These are phyloP conservation scores for Meles meles DNA, from an alignment of 2,113 vertebrate genomes.

Conservation along the genomic window DNA sequence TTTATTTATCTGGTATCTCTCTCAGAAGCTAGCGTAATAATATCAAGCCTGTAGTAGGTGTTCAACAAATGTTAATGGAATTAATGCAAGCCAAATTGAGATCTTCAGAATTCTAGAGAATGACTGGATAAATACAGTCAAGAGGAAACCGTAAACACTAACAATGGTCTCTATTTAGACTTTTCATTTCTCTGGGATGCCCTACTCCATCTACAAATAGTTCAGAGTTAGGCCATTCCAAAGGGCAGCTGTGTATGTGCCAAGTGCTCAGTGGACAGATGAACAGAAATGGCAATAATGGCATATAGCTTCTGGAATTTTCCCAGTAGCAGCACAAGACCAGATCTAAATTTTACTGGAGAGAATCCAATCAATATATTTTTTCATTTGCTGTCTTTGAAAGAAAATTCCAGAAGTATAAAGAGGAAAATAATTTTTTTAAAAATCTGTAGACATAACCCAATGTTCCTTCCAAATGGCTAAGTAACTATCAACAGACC, in stretches of 20 bases:
- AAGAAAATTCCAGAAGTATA: constrained; percentile 43
- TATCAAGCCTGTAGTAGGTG: background rate
- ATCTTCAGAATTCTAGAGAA: constrained; percentile 18
- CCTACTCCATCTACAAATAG: background rate
- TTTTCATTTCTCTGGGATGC: background rate
- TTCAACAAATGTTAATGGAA: constrained; percentile 22
- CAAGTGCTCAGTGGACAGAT: background rate
- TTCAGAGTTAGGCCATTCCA: background rate
- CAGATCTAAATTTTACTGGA: constrained; percentile 21
- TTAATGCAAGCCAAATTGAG: background rate
- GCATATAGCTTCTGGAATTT: background rate
- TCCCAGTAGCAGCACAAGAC: background rate
- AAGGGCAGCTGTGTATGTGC: background rate
- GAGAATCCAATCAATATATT: background rate
- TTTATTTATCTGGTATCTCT: constrained; percentile 7
- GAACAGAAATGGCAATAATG: background rate
- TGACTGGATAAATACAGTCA: background rate
- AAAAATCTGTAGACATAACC: constrained; percentile 26
- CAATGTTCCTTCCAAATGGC: constrained; percentile 36
- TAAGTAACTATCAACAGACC: constrained; percentile 26
- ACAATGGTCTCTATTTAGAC: background rate
- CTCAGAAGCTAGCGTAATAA: background rate
- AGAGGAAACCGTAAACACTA: background rate
- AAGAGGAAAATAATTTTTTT: constrained; percentile 14
- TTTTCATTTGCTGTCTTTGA: constrained; percentile 21